Conservation (phyloP, 2,888 invertebrate genomes). For the Molanna angustata region DNA sequence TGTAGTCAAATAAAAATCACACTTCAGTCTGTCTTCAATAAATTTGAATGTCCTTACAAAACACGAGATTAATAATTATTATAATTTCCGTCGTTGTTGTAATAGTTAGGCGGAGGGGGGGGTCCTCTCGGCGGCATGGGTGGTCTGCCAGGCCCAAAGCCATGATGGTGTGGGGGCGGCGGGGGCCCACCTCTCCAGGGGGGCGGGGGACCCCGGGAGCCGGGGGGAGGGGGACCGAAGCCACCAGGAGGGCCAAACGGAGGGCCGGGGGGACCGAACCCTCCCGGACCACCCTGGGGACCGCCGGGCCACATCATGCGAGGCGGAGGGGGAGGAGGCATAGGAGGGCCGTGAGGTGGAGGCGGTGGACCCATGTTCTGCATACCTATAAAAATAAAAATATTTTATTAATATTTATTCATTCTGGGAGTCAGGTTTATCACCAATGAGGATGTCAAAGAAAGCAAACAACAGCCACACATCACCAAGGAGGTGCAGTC, state of each 20-base stretch:
- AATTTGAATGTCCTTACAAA: no score
- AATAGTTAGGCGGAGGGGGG: conserved; percentile 60
- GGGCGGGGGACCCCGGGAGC: conserved; percentile 58
- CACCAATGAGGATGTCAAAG: background rate
- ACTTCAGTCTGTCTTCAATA: no score
- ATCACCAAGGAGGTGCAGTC: background rate
- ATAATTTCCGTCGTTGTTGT: conserved; percentile 28
- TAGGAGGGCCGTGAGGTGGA: conserved; percentile 37
- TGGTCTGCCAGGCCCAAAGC: conserved; percentile 42
- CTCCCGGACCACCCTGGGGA: conserved; percentile 40
- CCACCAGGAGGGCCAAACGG: conserved; percentile 44
- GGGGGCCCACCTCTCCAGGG: conserved; percentile 69
- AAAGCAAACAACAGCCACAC: background rate
- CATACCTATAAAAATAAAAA: conserved; percentile 9
- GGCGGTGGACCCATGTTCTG: conserved; percentile 43
- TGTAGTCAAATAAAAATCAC: no score
- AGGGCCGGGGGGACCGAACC: conserved; percentile 41
- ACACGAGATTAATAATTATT: conserved; percentile 30
- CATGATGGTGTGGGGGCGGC: conserved; percentile 54
- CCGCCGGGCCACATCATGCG: conserved; percentile 38
- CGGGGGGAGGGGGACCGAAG: conserved; percentile 58
- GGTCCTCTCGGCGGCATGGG: conserved; percentile 68
- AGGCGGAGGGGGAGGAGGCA: conserved; percentile 44
- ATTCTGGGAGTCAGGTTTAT: background rate
- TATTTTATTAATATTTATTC: background rate